Evolutionary conservation across 1,140 invertebrate genomes (phyloP).

Genomic region (Dryas iulia): DNA sequence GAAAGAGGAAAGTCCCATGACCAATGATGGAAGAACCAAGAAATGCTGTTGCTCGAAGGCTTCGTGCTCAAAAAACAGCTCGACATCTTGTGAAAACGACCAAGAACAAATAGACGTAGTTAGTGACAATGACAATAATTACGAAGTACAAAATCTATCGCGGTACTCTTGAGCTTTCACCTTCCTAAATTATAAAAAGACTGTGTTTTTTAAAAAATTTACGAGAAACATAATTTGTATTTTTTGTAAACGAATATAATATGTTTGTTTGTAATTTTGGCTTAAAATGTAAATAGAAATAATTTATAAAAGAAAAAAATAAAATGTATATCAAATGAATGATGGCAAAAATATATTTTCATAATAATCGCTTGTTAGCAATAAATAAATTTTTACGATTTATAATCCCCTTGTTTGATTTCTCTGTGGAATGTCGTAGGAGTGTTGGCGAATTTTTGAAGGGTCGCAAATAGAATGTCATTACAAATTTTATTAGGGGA

Average conservation of each 20-base stretch:
- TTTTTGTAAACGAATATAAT: neutral
- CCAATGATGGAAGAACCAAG: constrained; percentile 46
- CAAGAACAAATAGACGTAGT: constrained; percentile 73
- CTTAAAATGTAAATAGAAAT: constrained; percentile 14
- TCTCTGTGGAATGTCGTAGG: constrained; percentile 28
- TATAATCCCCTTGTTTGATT: constrained; percentile 36
- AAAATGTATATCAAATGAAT: constrained; percentile 11
- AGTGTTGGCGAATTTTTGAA: constrained; percentile 10
- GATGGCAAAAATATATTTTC: constrained; percentile 48
- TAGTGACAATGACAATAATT: constrained; percentile 63
- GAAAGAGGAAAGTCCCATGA: constrained; percentile 82
- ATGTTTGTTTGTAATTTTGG: neutral
- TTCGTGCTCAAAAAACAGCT: constrained; percentile 47
- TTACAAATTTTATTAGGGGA: constrained; percentile 40
- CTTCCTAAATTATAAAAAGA: neutral
- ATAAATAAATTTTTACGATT: constrained; percentile 52
- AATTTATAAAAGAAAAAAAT: constrained; percentile 19
- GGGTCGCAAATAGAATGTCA: constrained; percentile 37
- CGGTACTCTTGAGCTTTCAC: constrained; percentile 45
- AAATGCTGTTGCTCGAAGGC: constrained; percentile 66
- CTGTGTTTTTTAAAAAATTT: neutral
- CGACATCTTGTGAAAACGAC: constrained; percentile 60
- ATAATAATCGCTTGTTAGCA: constrained; percentile 52
- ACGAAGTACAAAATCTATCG: constrained; percentile 54
- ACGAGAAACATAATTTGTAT: neutral